A percentile compares a stretch with the other conserved stretches of the same genome.
phyloP scores from a whole-genome alignment of 1,140 invertebrate genomes.

The Lordiphosa stackelbergi region DNA sequence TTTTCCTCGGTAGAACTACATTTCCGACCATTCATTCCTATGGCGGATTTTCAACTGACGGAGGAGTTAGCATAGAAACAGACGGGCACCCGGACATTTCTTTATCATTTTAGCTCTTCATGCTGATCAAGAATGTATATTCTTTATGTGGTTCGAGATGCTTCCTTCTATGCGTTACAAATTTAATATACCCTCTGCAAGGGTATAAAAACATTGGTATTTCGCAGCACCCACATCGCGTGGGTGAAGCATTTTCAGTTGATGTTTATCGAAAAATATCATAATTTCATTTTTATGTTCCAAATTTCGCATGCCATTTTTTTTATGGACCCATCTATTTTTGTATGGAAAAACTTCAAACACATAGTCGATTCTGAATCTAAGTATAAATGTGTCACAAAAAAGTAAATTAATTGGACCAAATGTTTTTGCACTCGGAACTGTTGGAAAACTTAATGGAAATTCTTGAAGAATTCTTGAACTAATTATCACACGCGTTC shows the following conservation, averaged over 20 bases:
- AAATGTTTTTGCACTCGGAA: constrained; percentile 55
- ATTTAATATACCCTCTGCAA: no score
- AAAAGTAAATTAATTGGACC: constrained; percentile 62
- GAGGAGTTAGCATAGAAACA: no score
- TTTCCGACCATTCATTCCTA: no score
- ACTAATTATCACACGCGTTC: constrained; percentile 1
- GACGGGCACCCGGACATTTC: no score
- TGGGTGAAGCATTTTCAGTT: constrained; percentile 40
- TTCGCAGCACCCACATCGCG: constrained; percentile 17
- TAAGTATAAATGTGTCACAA: constrained; percentile 31
- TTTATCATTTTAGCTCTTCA: no score
- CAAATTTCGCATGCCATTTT: constrained; percentile 50
- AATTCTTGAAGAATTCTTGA: constrained; percentile 3
- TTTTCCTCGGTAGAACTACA: no score
- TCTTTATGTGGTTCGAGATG: no score
- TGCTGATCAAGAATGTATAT: no score
- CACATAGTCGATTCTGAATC: constrained; percentile 11
- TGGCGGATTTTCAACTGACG: no score
- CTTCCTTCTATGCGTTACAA: no score
- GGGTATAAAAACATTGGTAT: no score
- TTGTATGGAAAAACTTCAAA: constrained; percentile 28
- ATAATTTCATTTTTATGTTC: constrained; percentile 66
- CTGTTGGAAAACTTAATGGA: constrained; percentile 6
- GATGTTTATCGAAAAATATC: constrained; percentile 40
- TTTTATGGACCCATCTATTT: constrained; percentile 62